phyloP scores from a whole-genome alignment of 2,113 vertebrate species.

The Myiozetetes cayanensis region DNA sequence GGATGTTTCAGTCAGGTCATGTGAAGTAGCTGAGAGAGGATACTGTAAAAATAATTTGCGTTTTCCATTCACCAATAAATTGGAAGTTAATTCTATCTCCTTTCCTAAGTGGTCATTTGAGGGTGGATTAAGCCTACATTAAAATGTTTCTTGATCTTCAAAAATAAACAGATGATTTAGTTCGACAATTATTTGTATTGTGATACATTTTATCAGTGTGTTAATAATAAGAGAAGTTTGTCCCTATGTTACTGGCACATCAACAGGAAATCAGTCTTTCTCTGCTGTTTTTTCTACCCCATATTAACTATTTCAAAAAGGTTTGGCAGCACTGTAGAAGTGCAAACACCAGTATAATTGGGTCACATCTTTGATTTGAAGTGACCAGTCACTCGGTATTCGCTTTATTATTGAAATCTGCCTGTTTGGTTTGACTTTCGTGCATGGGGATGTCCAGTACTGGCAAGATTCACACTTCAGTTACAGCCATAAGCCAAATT shows the following conservation, averaged over 20 bases:
- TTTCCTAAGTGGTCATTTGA: not conserved
- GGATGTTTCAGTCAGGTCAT: rapidly evolving
- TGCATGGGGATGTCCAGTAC: not conserved
- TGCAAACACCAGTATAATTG: not conserved
- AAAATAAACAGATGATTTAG: not conserved
- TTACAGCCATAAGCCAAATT: not conserved
- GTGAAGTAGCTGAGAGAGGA: not conserved
- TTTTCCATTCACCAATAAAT: not conserved
- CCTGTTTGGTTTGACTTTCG: not conserved
- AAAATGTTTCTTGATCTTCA: not conserved
- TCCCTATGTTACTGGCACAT: not conserved
- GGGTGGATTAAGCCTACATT: not conserved
- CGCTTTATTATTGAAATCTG: not conserved
- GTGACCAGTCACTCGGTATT: not conserved
- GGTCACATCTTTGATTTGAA: not conserved
- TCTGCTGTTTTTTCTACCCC: not conserved
- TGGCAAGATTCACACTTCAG: not conserved
- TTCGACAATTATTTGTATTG: not conserved
- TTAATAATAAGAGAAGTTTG: not conserved
- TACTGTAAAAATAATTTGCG: not conserved
- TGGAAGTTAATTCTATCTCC: not conserved
- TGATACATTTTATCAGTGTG: not conserved
- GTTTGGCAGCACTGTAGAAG: not conserved
- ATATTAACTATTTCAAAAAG: not conserved
- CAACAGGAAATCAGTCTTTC: not conserved